Percentiles rank a stretch among this genome's conserved stretches.
phyloP scores from a whole-genome alignment of 2,113 vertebrate species.

The Mobula birostris region DNA sequence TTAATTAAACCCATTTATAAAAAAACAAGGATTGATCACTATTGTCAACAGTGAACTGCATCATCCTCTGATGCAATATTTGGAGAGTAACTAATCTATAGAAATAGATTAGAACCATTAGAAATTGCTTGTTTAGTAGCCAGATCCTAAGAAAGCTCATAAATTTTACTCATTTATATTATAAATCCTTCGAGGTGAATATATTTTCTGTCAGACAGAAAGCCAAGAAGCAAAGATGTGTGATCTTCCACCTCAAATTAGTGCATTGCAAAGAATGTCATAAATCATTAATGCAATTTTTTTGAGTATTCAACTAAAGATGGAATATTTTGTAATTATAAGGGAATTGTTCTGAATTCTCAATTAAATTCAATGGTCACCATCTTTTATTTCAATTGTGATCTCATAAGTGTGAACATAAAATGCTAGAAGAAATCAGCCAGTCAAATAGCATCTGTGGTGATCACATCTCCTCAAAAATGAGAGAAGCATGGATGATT shows the following conservation, averaged over 20 bases:
- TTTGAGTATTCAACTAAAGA: not conserved
- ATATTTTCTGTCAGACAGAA: not conserved
- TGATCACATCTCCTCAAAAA: too few relatives aligned
- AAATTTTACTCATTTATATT: not conserved
- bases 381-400: too few relatives aligned
- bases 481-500: too few relatives aligned
- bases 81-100: not conserved
- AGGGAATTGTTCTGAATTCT: too few relatives aligned
- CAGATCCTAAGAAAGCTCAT: not conserved
- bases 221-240: not conserved
- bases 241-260: not conserved
- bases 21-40: not conserved
- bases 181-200: not conserved
- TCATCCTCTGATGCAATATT: not conserved
- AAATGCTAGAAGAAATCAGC: too few relatives aligned
- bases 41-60: not conserved
- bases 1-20: conserved; percentile 3
- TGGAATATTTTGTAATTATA: not conserved
- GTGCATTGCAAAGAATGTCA: not conserved
- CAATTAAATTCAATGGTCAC: too few relatives aligned
- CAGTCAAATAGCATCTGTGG: too few relatives aligned
- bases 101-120: not conserved
- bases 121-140: not conserved
- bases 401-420: too few relatives aligned
- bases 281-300: not conserved